phyloP scores from a whole-genome alignment of 1,140 invertebrate genomes.

The Hycleus phaleratus region DNA sequence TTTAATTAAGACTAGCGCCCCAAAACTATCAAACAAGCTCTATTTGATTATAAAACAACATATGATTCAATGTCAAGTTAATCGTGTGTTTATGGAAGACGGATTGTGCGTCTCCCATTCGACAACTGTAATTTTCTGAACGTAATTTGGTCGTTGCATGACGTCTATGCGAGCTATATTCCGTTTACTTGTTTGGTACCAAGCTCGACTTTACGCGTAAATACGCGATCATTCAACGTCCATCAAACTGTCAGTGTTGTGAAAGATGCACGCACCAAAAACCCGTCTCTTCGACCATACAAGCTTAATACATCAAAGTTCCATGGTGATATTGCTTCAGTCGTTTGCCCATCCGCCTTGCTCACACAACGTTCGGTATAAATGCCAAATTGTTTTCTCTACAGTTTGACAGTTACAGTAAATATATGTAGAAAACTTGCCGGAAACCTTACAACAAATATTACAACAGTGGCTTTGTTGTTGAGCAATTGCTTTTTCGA shows the following conservation, averaged over 20 bases:
- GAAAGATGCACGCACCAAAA: constrained; percentile 26
- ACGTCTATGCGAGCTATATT: not conserved
- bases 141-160: constrained; percentile 15
- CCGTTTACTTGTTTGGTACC: constrained; percentile 11
- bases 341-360: not conserved
- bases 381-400: constrained; percentile 27
- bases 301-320: constrained; percentile 29
- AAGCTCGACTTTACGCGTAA: constrained; percentile 26
- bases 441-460: too few relatives aligned
- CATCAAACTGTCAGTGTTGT: constrained; percentile 28
- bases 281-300: constrained; percentile 15
- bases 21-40: too few relatives aligned
- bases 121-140: constrained; percentile 4
- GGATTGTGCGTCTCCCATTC: too few relatives aligned
- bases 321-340: constrained; percentile 24
- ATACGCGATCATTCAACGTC: constrained; percentile 33
- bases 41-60: too few relatives aligned
- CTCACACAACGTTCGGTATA: not conserved
- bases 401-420: constrained; percentile 20
- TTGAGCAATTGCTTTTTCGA: not conserved
- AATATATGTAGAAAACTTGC: not conserved
- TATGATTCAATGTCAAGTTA: too few relatives aligned
- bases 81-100: too few relatives aligned
- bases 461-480: not conserved
- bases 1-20: too few relatives aligned